A percentile compares a stretch with the other conserved stretches of the same genome.
These are phyloP conservation scores for Pao palembangensis DNA, from an alignment of 2,113 vertebrate genomes.

Conservation along the genomic window DNA sequence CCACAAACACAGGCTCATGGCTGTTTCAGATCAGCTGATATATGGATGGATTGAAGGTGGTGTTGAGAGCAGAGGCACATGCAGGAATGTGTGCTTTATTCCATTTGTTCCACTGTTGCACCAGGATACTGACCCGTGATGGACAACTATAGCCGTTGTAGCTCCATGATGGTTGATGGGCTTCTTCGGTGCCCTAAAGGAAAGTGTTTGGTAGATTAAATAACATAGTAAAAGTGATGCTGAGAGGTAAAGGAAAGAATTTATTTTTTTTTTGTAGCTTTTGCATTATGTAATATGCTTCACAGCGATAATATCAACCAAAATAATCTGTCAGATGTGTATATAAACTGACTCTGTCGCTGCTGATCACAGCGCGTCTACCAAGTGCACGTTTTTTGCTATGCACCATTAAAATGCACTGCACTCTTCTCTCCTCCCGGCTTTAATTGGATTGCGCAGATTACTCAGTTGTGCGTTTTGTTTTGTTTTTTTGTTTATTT, in stretches of 20 bases:
- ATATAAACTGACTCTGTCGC: constrained; percentile 1
- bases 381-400: constrained; percentile 7
- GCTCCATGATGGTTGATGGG: background rate
- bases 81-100: background rate
- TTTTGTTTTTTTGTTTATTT: background rate
- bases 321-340: no score
- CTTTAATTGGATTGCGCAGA: constrained; percentile 38
- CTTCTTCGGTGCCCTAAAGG: background rate
- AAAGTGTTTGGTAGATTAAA: background rate
- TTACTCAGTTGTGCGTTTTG: constrained; percentile 17
- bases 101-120: background rate
- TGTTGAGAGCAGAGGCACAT: no score
- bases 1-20: no score
- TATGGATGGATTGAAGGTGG: no score
- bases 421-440: constrained; percentile 27
- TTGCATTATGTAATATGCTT: background rate
- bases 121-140: background rate
- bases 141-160: background rate
- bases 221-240: background rate
- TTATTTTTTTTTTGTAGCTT: background rate
- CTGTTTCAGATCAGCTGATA: no score
- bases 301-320: no score
- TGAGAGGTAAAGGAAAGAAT: background rate
- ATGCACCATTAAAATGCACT: constrained; percentile 20
- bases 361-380: constrained; percentile 30